Percentiles rank a stretch among this genome's conserved stretches.
phyloP scores from a whole-genome alignment of 1,140 invertebrate genomes.

The Zaprionus taronus region DNA sequence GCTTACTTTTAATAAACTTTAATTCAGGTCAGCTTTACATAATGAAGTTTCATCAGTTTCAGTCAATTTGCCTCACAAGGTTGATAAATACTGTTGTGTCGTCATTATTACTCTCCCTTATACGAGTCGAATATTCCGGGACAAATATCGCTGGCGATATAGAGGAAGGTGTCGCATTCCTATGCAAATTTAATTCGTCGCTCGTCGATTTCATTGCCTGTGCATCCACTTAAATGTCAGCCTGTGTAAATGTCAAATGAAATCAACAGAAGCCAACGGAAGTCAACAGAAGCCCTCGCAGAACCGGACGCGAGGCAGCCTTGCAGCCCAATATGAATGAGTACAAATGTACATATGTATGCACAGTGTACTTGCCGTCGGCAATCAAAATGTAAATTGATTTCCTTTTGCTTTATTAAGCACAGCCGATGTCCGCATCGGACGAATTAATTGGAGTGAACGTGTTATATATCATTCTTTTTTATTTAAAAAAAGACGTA shows the following conservation, averaged over 20 bases:
- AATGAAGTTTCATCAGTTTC: too few relatives aligned
- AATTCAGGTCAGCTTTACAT: too few relatives aligned
- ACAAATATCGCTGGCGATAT: neutral
- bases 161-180: conserved; percentile 24
- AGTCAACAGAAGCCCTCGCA: conserved; percentile 19
- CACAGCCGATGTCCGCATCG: neutral
- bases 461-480: conserved; percentile 33
- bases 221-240: conserved; percentile 24
- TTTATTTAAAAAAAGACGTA: conserved; percentile 40
- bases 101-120: neutral
- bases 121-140: neutral
- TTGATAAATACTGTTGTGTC: too few relatives aligned
- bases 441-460: conserved; percentile 11
- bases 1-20: too few relatives aligned
- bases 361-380: neutral
- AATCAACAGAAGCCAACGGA: conserved; percentile 33
- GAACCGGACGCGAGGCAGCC: neutral
- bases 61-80: too few relatives aligned
- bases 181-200: conserved; percentile 34
- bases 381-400: conserved; percentile 42
- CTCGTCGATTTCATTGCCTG: conserved; percentile 29
- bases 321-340: neutral
- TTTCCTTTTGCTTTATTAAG: conserved; percentile 34
- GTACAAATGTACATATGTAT: neutral
- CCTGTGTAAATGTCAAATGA: conserved; percentile 40